Evolutionary conservation across 1,140 invertebrate species (phyloP), one percentile per base, ranked within the genome.

Genomic region (Meloidogyne floridensis): DNA sequence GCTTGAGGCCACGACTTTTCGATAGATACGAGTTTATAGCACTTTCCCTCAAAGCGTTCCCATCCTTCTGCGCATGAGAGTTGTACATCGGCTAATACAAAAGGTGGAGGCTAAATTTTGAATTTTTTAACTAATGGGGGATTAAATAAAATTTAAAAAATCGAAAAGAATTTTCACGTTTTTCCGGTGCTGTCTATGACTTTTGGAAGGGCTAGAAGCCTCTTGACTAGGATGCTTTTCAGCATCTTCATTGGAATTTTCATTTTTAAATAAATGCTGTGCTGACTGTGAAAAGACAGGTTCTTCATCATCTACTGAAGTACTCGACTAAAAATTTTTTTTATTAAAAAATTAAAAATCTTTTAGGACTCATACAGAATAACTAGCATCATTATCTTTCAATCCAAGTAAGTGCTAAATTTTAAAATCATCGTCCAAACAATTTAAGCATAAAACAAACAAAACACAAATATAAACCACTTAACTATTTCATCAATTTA

Each of bases 1-100:
- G 88, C 88, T 76, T 90, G 89, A 18, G 89, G 83, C 88, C 88
- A 89, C 11, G 88, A 90, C 71, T 80, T 80, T 70, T 90, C 87
- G 11, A 86, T 81, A 32, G 81, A 76, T 81, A 85, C 83, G 2
- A 79, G 72, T 72, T 79, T 72, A 71, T 82, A 87, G 75, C 88
- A 89, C 79, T 89, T 89, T 0, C 77, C 65, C 10, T 80, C 87
- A 10, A 83, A 74, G 8, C 71, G 80, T 18, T 89, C 83, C 88
- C 88, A 89, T 7, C 85, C 89, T 53, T 88, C 89, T 8, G 88
- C 85, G 83, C 88, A 89, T 18, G 75, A 51, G 32, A 89, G 54
- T 8, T 81, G 77, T 13, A 89, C 80, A 71, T 89, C 88, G 18
- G 84, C 75, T 43, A 85, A 47, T 20, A 84, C 77, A 79, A 79